Evolutionary conservation across 2,113 vertebrate genomes (phyloP), one percentile per base, ranked within the genome.

Genomic region (Neodontobutis hainanensis): DNA sequence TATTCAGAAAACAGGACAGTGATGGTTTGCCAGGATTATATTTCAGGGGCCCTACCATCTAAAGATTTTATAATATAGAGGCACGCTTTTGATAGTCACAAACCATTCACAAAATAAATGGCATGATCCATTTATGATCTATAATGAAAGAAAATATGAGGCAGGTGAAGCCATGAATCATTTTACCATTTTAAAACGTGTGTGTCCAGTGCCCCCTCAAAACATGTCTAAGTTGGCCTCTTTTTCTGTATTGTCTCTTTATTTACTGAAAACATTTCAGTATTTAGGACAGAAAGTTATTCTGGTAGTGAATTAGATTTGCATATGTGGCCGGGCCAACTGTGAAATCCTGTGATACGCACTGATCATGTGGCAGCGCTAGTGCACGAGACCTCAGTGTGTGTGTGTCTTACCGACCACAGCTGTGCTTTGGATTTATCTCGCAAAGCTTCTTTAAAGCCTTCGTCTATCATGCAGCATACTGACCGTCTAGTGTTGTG

Each of bases 381-480:
- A 19, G 11, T 65, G 45, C 58, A 70, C 50, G 32, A 27, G 51
- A 48, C 52, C 2, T 70, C 50, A 16, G 43, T 55, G 52, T 75
- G 43, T 55, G 65, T 61, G 48, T 65, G 65, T 84, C 69, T 82
- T 19, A 68, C 65, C 79, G 69, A 72, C 77, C 85, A 86, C 89
- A 91, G 90, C 87, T 92, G 86, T 83, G 84, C 87, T 83, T 82
- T 77, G 89, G 88, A 90, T 88, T 92, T 90, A 90, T 75, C 81
- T 53, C 2, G 35, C 77, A 89, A 90, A 91, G 85, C 89, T 91
- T 79, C 85, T 88, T 88, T 90, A 70, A 70, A 67, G 78, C 80
- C 82, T 75, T 72, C 67, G 70, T 84, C 80, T 83, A 88, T 84
- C 73, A 68, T 85, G 78, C 70, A 68, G 80, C 40, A 47, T 15